A percentile compares a stretch with the other conserved stretches of the same genome.
Evolutionary conservation across 2,888 invertebrate species (phyloP).

Genomic region (Diachrysia chrysitis): DNA sequence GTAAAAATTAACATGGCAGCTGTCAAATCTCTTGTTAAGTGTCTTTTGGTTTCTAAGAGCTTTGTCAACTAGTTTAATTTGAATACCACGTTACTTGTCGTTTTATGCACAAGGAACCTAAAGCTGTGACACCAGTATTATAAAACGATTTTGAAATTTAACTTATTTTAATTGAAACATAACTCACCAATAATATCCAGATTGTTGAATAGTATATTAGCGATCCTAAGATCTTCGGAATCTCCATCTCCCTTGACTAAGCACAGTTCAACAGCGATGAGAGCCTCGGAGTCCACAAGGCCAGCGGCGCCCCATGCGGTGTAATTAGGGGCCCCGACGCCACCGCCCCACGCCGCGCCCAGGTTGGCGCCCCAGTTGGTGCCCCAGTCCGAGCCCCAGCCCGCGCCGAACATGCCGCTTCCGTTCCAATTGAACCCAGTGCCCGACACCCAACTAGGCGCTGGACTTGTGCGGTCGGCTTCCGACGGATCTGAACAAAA

Average conservation of each 20-base stretch:
- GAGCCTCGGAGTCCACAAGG: conserved; percentile 94
- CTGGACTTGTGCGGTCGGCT: conserved; percentile 68
- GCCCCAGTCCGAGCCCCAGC: conserved; percentile 67
- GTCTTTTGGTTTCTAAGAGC: no score
- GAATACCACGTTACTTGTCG: no score
- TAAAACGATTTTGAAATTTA: not conserved
- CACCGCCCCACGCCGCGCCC: conserved; percentile 80
- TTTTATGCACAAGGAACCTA: no score
- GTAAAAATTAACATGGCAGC: no score
- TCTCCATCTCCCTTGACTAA: conserved; percentile 83
- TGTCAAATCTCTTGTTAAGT: no score
- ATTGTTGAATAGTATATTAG: conserved; percentile 97
- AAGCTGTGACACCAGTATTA: not conserved
- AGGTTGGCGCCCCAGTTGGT: conserved; percentile 91
- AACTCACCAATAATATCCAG: conserved; percentile 96
- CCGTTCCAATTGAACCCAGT: conserved; percentile 60
- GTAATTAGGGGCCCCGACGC: conserved; percentile 91
- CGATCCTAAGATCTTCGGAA: conserved; percentile 91
- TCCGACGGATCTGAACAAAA: conserved; percentile 58
- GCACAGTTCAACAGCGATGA: conserved; percentile 90
- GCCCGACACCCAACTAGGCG: conserved; percentile 66
- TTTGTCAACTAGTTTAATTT: no score
- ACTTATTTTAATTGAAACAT: not conserved
- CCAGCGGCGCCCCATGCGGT: conserved; percentile 92
- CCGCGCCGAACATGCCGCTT: conserved; percentile 55